Base-by-base conservation (phyloP, 2,888 invertebrate genomes). In the Acleris holmiana region DNA sequence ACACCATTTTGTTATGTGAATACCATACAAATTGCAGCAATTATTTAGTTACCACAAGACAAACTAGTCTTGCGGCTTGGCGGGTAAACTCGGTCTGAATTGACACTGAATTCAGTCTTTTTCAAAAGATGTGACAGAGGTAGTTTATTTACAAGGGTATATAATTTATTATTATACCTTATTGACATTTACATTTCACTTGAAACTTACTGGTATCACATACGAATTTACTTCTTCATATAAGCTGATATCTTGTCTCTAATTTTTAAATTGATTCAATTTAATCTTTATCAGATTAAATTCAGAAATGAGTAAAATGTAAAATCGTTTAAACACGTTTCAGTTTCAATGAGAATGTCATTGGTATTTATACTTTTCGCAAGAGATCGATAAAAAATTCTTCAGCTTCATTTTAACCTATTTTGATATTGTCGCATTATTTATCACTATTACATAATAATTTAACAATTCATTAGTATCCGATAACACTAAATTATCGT, bases 51-150 rank as follows among this genome's bases (percentile, higher is more conserved):
- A 7, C 23, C 21, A 23, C 29, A 48, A 48, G 15, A 59, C 58
- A 35, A 59, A 17, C 54, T 19, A 23, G 44, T 59, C 49, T 55
- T 55, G 60, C 35, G 46, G 53, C 18, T 55, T 50, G 55, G 60
- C 60, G 59, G 55, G 48, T 61, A 18, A 47, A 41, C 23, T 60
- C 59, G 59, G 59, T 65, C 65, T 65, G 91, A 93, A 93, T 93
- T 93, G 93, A 93, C 93, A 87, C 86, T 79, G 89, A 88, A 89
- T 90, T 93, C 93, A 93, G 93, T 93, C 93, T 93, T 92, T 80
- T 85, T 85, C 80, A 82, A 85, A 79, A 79, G 79, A 80, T 80
- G 74, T 66, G 69, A 73, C 82, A 84, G 88, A 90, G 85, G 86
- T 89, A 88, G 78, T 77, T 83, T 88, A 88, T 90, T 84, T 87